A percentile compares a stretch with the other conserved stretches of the same genome.
Conservation (phyloP, 2,888 invertebrate species). For the Coelinius sp. region DNA sequence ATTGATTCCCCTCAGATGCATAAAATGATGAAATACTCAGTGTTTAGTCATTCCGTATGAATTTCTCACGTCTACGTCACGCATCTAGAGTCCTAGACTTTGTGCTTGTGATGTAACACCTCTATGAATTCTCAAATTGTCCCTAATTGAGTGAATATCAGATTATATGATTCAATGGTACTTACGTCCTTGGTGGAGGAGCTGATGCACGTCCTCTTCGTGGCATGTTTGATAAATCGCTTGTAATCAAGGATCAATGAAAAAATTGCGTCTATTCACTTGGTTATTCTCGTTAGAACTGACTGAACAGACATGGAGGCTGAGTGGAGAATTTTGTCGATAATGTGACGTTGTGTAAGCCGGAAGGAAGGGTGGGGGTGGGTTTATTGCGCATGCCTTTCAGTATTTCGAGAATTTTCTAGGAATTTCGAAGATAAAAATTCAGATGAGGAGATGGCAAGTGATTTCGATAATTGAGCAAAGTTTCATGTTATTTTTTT, state of each 20-base stretch:
- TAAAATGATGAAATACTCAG: background rate
- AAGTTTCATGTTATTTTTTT: no score
- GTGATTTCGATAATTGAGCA: no score
- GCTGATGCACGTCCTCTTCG: constrained; percentile 66
- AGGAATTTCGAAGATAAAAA: background rate
- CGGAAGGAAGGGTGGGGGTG: constrained; percentile 1
- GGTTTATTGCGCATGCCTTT: constrained; percentile 19
- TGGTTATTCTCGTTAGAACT: constrained; percentile 49
- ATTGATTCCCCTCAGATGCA: no score
- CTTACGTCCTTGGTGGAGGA: constrained; percentile 67
- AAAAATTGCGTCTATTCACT: constrained; percentile 37
- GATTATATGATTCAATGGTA: constrained; percentile 33
- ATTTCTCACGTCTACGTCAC: constrained; percentile 36
- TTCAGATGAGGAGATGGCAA: no score
- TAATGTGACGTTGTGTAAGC: constrained; percentile 46
- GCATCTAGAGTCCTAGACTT: constrained; percentile 42
- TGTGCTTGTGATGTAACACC: constrained; percentile 48
- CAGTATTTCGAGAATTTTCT: background rate
- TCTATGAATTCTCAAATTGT: background rate
- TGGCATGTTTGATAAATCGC: constrained; percentile 59
- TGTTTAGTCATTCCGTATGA: background rate
- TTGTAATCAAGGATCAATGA: constrained; percentile 26
- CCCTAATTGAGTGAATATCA: background rate
- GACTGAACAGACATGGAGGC: constrained; percentile 29
- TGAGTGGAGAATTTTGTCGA: constrained; percentile 35